Base-by-base conservation (phyloP, 2,888 invertebrate genomes). In the Melanotus villosus region DNA sequence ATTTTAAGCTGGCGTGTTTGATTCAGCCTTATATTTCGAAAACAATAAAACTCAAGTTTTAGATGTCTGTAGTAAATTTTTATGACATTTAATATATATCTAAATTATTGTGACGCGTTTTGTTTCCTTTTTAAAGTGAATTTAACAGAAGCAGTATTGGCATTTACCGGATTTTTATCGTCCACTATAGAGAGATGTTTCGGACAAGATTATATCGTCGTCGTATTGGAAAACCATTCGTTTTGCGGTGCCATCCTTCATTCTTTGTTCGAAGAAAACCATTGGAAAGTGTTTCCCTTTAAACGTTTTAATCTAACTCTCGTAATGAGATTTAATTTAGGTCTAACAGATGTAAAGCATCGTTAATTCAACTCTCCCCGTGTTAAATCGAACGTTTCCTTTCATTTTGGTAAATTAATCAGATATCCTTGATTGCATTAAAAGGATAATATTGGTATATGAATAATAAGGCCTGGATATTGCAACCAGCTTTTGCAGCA, bases 141-240 rank as follows among this genome's bases (percentile, higher is more conserved):
- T 19, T 45, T 45, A 19, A 10, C 18, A 10, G n/a, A 21, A 2
- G 10, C n/a, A 4, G 45, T 21, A 9, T 7, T 4, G 21, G 45
- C 45, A 45, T 21, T 19, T 45, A 45, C 21, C 4, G 7, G 21
- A 21, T 19, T 45, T 43, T 45, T 45, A 45, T 45, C 10, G 21
- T 1, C 45, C 21, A 45, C 21, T 19, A 19, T 19, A 21, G 19
- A 45, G 10, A 21, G 7, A 21, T 9, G 2, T 45, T 21, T n/a
- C 7, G n/a, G 45, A 21, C 45, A 10, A 45, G 45, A 45, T 45
- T 45, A 21, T 45, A n/a, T 45, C 19, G 45, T 45, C 45, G 10
- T 10, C 16, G 21, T 45, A 45, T 45, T n/a, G 21, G 45, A 45
- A 45, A 45, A 45, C 45, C 19, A 45, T 45, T 45, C 45, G 19